Percentiles rank a stretch among this genome's conserved stretches.
These are phyloP conservation scores for Ctenoplectra terminalis DNA, from an alignment of 1,140 invertebrate genomes.

Conservation along the genomic window DNA sequence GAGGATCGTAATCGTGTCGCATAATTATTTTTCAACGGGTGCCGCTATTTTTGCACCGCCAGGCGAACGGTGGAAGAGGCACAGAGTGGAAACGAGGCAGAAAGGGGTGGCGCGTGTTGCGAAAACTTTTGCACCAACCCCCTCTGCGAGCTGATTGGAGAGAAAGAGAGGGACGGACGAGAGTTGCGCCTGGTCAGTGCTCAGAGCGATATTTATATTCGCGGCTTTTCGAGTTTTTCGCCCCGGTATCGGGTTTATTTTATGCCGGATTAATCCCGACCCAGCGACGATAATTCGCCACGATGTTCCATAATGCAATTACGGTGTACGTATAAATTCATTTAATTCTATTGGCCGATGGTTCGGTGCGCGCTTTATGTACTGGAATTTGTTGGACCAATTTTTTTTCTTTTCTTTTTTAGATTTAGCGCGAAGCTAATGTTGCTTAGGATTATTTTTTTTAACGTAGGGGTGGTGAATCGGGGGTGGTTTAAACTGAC, in stretches of 20 bases:
- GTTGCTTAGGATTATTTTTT: too few relatives aligned
- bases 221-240: slow-evolving; percentile 41
- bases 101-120: slow-evolving; percentile 13
- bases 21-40: slow-evolving; percentile 66
- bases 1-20: slow-evolving; percentile 60
- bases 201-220: slow-evolving; percentile 53
- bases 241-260: slow-evolving; percentile 39
- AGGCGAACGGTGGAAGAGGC: neutral
- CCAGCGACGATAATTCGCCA: slow-evolving; percentile 33
- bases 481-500: too few relatives aligned
- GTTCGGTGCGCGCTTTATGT: too few relatives aligned
- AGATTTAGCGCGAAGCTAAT: too few relatives aligned
- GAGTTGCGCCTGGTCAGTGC: slow-evolving; percentile 30
- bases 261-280: slow-evolving; percentile 42
- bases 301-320: slow-evolving; percentile 39
- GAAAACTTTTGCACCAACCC: slow-evolving; percentile 29
- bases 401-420: too few relatives aligned
- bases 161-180: neutral
- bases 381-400: neutral
- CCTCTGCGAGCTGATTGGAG: neutral
- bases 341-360: slow-evolving; percentile 8
- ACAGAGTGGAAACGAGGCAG: neutral
- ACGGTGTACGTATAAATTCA: slow-evolving; percentile 29
- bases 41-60: slow-evolving; percentile 58
- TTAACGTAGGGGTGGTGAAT: too few relatives aligned